Evolutionary conservation across 2,888 invertebrate species (phyloP), one percentile per base, ranked within the genome.

Genomic region (Anoplius nigerrimus): DNA sequence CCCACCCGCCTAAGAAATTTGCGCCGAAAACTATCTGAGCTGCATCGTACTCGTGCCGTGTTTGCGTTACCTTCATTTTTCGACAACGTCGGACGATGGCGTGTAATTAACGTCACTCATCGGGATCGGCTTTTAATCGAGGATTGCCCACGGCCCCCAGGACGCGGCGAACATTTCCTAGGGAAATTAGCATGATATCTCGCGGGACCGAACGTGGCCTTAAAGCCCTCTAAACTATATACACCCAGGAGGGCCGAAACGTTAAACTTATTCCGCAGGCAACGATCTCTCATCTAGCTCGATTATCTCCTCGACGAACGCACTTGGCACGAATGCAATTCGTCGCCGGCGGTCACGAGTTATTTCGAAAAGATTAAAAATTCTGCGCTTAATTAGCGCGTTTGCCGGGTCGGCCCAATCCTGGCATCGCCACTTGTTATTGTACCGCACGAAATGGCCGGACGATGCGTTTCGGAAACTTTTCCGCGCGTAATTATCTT

Each of bases 401-500:
- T 34, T 27, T 27, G 27, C 2, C 27, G 4, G 2, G 6, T 27
- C 27, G 6, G 6, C 27, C n/a, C n/a, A n/a, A n/a, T n/a, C n/a
- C n/a, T n/a, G n/a, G 27, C 6, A 11, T 34, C 8, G 11, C 34
- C 34, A 13, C 34, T 34, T 34, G 48, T 48, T 55, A 55, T 55
- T 20, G 18, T 22, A n/a, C 11, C 8, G 1, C 8, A 34, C 20
- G 45, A 24, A 53, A 18, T 27, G 13, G 15, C 46, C 21, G 34
- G 11, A 13, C 34, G 34, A 34, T 11, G 34, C 11, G 11, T 34
- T 34, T 34, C 34, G 4, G 57, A 53, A 15, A 34, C 58, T 72
- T 60, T 51, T 59, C 43, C 15, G 20, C 42, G 27, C 51, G 57
- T 46, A 75, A 72, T 69, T 66, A 62, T 53, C 18, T n/a, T n/a